phyloP scores from a whole-genome alignment of 2,113 vertebrate species.

The Malurus melanocephalus region DNA sequence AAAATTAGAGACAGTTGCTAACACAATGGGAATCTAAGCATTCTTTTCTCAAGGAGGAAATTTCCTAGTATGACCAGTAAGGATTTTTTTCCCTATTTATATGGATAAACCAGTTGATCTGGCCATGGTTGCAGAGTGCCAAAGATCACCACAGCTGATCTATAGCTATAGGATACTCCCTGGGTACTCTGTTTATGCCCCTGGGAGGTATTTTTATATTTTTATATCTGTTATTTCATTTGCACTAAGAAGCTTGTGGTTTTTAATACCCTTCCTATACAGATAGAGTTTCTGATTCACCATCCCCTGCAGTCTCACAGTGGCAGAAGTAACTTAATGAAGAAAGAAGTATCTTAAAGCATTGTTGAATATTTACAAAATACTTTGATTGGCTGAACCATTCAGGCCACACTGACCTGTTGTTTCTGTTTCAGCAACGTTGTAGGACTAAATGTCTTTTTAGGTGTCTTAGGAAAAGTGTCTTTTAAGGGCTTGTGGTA shows the following conservation, averaged over 20 bases:
- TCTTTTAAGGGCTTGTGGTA: not conserved
- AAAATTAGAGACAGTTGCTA: not conserved
- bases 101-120: not conserved
- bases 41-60: not conserved
- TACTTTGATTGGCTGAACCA: not conserved
- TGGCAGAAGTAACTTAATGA: not conserved
- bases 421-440: not conserved
- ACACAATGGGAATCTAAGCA: not conserved
- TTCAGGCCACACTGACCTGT: not conserved
- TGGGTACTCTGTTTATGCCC: not conserved
- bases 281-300: not conserved
- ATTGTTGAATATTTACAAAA: not conserved
- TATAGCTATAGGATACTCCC: not conserved
- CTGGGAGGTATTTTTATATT: not conserved
- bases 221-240: not conserved
- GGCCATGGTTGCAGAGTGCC: not conserved
- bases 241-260: not conserved
- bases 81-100: not conserved
- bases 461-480: not conserved
- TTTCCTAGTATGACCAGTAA: not conserved
- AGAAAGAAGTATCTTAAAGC: not conserved
- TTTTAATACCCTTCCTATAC: not conserved
- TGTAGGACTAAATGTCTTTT: not conserved
- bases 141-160: not conserved
- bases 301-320: not conserved